A percentile compares a stretch with the other conserved stretches of the same genome.
Evolutionary conservation across 2,888 invertebrate species (phyloP).

Genomic region (Synanthedon formicaeformis): DNA sequence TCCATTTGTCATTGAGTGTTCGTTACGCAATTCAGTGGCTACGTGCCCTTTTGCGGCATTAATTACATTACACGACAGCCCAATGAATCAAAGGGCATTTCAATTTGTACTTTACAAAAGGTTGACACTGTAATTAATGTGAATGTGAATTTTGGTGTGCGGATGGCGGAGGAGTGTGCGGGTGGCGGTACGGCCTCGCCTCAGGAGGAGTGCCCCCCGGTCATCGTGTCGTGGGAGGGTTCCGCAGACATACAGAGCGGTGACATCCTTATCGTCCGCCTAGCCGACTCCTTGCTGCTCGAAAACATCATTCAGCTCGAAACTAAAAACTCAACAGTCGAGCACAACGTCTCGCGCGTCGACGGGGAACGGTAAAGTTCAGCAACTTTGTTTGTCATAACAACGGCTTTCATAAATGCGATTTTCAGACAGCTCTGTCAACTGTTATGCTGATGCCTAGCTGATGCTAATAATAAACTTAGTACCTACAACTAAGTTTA

Average conservation of each 20-base stretch:
- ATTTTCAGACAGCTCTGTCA: no score
- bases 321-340: constrained; percentile 30
- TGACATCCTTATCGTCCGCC: constrained; percentile 78
- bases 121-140: constrained; percentile 33
- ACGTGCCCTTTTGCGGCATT: constrained; percentile 1
- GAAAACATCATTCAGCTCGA: constrained; percentile 32
- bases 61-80: constrained; percentile 1
- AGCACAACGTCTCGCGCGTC: constrained; percentile 28
- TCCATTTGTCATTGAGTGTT: no score
- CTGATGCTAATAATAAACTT: no score
- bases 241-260: constrained; percentile 78
- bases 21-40: no score
- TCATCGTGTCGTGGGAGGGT: constrained; percentile 75
- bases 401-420: no score
- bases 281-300: constrained; percentile 73
- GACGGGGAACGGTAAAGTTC: constrained; percentile 39
- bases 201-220: constrained; percentile 67
- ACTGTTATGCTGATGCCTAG: no score
- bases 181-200: constrained; percentile 21
- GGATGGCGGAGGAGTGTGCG: constrained; percentile 57
- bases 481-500: no score
- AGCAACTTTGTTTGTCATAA: background rate
- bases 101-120: constrained; percentile 23
- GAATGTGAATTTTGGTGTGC: constrained; percentile 35
- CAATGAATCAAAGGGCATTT: constrained; percentile 11